A percentile compares a stretch with the other conserved stretches of the same genome.
phyloP scores from a whole-genome alignment of 2,888 invertebrate species.

The Fissipunctia ypsillon region DNA sequence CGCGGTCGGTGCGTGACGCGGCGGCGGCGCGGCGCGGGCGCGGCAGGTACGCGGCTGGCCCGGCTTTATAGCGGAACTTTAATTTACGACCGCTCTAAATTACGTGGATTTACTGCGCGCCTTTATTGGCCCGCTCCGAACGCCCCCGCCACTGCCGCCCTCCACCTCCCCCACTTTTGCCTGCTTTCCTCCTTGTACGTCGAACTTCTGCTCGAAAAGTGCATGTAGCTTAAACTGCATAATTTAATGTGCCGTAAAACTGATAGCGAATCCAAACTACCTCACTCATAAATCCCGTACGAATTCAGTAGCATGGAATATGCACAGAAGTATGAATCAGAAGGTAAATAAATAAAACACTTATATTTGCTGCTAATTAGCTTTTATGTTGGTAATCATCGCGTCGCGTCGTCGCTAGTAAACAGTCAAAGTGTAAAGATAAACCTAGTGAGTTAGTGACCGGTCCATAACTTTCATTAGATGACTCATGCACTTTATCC shows the following conservation, averaged over 20 bases:
- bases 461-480: conserved; percentile 67
- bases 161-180: conserved; percentile 72
- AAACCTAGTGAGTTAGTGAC: conserved; percentile 49
- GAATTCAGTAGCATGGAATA: conserved; percentile 64
- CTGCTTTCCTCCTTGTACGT: conserved; percentile 75
- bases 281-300: conserved; percentile 62
- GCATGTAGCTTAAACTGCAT: conserved; percentile 78
- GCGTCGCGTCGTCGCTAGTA: conserved; percentile 46
- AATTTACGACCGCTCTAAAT: conserved; percentile 90
- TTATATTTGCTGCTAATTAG: conserved; percentile 65
- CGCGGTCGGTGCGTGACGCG: conserved; percentile 72
- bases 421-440: conserved; percentile 61
- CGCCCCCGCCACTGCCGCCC: conserved; percentile 79
- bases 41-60: conserved; percentile 85
- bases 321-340: conserved; percentile 60
- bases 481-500: conserved; percentile 77
- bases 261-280: conserved; percentile 71
- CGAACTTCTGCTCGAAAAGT: conserved; percentile 76
- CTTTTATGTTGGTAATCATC: conserved; percentile 60
- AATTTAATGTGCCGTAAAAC: conserved; percentile 79
- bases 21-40: conserved; percentile 76
- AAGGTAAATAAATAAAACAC: conserved; percentile 63
- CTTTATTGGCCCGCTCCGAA: conserved; percentile 89
- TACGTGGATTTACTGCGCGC: conserved; percentile 90
- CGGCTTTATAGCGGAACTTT: conserved; percentile 89